These are phyloP conservation scores for Cinara cedri DNA, from an alignment of 2,888 invertebrate genomes.

Conservation along the genomic window DNA sequence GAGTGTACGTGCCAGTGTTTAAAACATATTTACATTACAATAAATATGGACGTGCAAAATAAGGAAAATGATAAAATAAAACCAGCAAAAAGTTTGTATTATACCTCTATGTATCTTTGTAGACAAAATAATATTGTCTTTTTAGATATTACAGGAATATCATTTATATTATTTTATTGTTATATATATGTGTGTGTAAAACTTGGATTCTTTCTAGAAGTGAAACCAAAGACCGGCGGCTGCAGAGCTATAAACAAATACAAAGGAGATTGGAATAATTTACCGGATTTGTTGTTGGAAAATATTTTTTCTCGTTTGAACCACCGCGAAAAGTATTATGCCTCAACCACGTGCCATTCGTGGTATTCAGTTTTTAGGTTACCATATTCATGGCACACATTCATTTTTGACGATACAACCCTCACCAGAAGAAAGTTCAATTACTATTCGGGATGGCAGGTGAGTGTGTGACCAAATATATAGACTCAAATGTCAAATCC, in stretches of 20 bases:
- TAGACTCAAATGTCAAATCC: no score
- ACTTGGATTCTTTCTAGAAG: constrained; percentile 14
- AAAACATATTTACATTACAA: not conserved
- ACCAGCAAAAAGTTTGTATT: constrained; percentile 23
- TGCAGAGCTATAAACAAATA: not conserved
- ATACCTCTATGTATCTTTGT: not conserved
- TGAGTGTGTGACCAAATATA: constrained; percentile 60
- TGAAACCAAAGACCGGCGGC: not conserved
- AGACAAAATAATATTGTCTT: not conserved
- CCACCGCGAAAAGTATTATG: constrained; percentile 74
- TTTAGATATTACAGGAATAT: not conserved
- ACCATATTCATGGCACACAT: constrained; percentile 77
- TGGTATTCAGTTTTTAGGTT: constrained; percentile 77
- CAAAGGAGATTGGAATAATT: constrained; percentile 67
- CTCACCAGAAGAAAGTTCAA: constrained; percentile 78
- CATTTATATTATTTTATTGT: not conserved
- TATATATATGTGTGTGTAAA: no score
- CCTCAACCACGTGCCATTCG: constrained; percentile 72
- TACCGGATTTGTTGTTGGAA: constrained; percentile 77
- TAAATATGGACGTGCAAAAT: constrained; percentile 37
- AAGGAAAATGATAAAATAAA: constrained; percentile 17
- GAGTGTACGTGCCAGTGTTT: constrained; percentile 3
- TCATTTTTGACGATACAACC: constrained; percentile 74
- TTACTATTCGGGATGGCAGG: constrained; percentile 82
- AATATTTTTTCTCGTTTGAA: constrained; percentile 73